Base-by-base conservation (phyloP, 2,888 invertebrate species). In the Erpobdella octoculata region DNA sequence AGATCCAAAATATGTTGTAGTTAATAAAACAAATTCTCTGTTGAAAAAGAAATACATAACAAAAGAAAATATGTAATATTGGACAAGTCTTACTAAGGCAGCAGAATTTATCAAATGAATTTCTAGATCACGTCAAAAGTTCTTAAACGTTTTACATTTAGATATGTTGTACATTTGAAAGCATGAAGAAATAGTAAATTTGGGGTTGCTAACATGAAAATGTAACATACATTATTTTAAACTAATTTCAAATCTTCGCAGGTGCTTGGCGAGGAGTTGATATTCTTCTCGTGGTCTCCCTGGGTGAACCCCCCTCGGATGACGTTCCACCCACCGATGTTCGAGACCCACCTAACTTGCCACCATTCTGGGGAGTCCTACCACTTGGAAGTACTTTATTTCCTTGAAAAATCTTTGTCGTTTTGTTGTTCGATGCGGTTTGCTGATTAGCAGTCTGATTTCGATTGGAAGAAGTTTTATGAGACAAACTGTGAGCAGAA, bases 51-150 rank as follows among this genome's bases (percentile, higher is more conserved):
- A n/a, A n/a, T n/a, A n/a, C n/a, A n/a, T n/a, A n/a, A n/a, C n/a
- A 53, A 53, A 41, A 6, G 53, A n/a, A n/a, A 53, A 53, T 28
- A 53, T n/a, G n/a, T n/a, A 53, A 53, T 25, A 53, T 53, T 53
- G 53, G 53, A 53, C 53, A 53, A 53, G 53, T 53, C 53, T 53
- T 28, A 53, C 53, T 53, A 53, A 53, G 53, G 53, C 53, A 53
- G 21, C 53, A 28, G 28, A 53, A n/a, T n/a, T n/a, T 28, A n/a
- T 53, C 53, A n/a, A 53, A 53, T 53, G 53, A 53, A 53, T 53
- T 53, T 28, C 53, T 53, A 53, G 21, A 53, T 25, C 53, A 12
- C 4, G 21, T 41, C 18, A 18, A n/a, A 25, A 48, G 53, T 53
- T 28, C 53, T 53, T 28, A 53, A 21, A 53, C n/a, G n/a, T n/a